phyloP scores from a whole-genome alignment of 2,888 invertebrate genomes.

The Netelia virgata region DNA sequence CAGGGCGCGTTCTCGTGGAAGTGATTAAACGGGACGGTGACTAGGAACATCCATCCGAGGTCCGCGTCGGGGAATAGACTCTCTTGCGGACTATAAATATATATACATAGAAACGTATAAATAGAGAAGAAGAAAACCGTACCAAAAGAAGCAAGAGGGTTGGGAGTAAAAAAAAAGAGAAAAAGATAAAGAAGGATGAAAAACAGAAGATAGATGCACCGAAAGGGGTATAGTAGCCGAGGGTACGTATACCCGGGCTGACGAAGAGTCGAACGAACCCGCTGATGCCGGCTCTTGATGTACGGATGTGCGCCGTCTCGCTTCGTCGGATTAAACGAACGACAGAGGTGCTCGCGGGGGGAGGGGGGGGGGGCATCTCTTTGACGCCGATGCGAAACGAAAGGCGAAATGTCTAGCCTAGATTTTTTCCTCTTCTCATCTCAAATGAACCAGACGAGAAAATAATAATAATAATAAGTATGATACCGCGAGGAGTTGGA shows the following conservation, averaged over 20 bases:
- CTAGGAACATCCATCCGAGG: conserved; percentile 67
- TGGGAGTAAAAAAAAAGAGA: conserved; percentile 38
- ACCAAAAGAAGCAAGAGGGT: conserved; percentile 48
- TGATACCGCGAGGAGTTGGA: neutral
- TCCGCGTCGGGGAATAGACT: conserved; percentile 57
- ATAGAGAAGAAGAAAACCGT: conserved; percentile 15
- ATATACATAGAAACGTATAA: conserved; percentile 5
- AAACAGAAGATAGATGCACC: conserved; percentile 38
- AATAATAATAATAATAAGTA: neutral
- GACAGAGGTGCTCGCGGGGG: conserved; percentile 33
- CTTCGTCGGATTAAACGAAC: conserved; percentile 42
- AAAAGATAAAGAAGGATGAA: conserved; percentile 36
- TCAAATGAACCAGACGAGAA: conserved; percentile 27
- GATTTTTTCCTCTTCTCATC: neutral
- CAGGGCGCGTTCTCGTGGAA: conserved; percentile 71
- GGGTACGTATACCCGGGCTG: conserved; percentile 13
- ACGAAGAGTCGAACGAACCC: conserved; percentile 54
- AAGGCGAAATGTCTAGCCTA: conserved; percentile 36
- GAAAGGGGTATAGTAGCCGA: conserved; percentile 50
- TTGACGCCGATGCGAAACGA: conserved; percentile 57
- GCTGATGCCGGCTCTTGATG: conserved; percentile 32
- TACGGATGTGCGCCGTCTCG: conserved; percentile 14
- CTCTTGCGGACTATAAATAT: neutral
- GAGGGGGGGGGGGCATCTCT: conserved; percentile 11
- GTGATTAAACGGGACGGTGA: conserved; percentile 69